Evolutionary conservation across 1,140 invertebrate species (phyloP), one percentile per base, ranked within the genome.

Genomic region (Reticulitermes speratus): DNA sequence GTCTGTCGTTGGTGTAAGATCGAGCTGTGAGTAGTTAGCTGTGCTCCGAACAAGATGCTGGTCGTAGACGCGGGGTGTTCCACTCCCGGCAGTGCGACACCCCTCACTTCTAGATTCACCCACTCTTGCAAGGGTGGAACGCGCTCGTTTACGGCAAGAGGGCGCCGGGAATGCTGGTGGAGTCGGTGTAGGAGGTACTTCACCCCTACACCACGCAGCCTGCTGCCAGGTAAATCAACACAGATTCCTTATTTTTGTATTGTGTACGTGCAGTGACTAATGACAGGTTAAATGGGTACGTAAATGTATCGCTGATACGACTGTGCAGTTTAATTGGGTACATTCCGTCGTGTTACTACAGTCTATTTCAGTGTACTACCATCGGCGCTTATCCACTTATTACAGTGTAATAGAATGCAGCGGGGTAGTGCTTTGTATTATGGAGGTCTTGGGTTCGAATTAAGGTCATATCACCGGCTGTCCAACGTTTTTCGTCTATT

Each of bases 101-200:
- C 52, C 92, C 82, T 92, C 92, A 55, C 92, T 93, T 82, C 88
- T 93, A 87, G 92, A 93, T 89, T 93, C 92, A 82, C 92, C 92
- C 44, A 93, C 92, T 85, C 89, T 93, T 88, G 92, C 92, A 82
- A 90, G 92, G 85, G 92, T 93, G 83, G 92, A 93, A 89, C 90
- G 92, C 87, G 92, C 92, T 25, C 90, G 92, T 83, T 88, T 93
- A 55, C 89, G 92, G 44, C 90, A 93, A 85, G 92, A 92, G 87
- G 90, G 87, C 1, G 12, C 25, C 65, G 65, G 25, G 16, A 75
- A 25, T 75, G 65, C n/a, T 75, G n/a, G 65, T 75, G 25, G 65
- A 25, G 65, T 25, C 65, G 65, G 65, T 25, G 65, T 25, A 11
- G 87, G 48, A 25, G 82, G 55, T 59, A 65, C 65, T 38, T 75